A percentile compares a stretch with the other conserved stretches of the same genome.
Evolutionary conservation across 2,113 vertebrate species (phyloP).

Genomic region (Haemorhous mexicanus): DNA sequence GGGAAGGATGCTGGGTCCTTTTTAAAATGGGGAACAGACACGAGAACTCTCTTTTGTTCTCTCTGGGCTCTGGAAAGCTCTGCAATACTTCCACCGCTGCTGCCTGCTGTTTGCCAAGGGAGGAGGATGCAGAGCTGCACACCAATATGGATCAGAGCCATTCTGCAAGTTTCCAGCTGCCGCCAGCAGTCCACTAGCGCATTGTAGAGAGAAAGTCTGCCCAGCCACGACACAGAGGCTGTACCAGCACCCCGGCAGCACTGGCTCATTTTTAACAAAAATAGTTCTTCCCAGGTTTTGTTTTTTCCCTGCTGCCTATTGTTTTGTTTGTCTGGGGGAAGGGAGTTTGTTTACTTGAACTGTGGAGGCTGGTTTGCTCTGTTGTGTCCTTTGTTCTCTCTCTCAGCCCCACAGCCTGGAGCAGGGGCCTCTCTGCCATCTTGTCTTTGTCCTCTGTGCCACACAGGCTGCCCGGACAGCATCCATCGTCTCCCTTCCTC

Average conservation of each 20-base stretch:
- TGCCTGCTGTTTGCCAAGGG: neutral
- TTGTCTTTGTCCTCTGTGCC: neutral
- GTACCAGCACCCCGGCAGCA: neutral
- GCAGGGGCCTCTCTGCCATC: fast-evolving
- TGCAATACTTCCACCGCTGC: neutral
- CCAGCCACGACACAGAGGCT: fast-evolving
- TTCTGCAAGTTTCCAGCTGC: neutral
- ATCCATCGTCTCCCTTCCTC: neutral
- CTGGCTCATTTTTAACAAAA: neutral
- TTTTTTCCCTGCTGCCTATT: neutral
- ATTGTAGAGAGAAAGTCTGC: neutral
- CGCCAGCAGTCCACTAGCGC: neutral
- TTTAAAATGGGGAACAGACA: neutral
- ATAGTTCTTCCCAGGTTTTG: neutral
- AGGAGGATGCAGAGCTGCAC: neutral
- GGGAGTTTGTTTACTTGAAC: neutral
- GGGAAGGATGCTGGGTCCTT: neutral
- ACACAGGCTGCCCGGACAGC: fast-evolving
- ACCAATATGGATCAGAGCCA: neutral
- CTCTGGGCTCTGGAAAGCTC: neutral
- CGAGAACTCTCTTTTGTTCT: neutral
- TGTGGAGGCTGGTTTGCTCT: neutral
- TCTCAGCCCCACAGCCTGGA: neutral
- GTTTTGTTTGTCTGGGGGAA: neutral
- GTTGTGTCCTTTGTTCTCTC: neutral